Conservation (phyloP, 2,888 invertebrate genomes). For the Entomobrya proxima region DNA sequence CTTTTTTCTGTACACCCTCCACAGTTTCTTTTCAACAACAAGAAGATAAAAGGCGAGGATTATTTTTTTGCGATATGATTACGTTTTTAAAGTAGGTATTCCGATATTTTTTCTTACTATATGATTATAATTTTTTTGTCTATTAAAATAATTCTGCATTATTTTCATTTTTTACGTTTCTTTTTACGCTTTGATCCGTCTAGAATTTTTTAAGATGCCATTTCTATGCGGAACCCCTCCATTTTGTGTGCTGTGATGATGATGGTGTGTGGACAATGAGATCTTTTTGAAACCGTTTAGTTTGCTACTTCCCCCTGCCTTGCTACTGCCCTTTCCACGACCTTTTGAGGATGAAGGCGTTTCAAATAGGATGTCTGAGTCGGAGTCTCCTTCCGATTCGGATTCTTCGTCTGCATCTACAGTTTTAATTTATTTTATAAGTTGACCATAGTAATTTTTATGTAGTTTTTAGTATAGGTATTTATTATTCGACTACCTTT, state of each 20-base stretch:
- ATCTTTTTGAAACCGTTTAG: slow-evolving; percentile 75
- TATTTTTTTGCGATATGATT: slow-evolving; percentile 37
- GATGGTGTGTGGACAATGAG: neutral
- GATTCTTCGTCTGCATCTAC: slow-evolving; percentile 77
- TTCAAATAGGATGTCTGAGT: slow-evolving; percentile 91
- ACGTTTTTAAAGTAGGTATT: neutral
- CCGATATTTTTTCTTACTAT: neutral
- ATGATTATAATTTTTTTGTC: neutral
- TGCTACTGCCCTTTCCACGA: neutral
- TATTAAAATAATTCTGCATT: neutral
- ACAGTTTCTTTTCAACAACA: neutral
- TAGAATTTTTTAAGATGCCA: slow-evolving; percentile 71
- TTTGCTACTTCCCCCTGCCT: slow-evolving; percentile 36
- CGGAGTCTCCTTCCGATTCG: slow-evolving; percentile 82
- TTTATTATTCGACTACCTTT: slow-evolving; percentile 79
- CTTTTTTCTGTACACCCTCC: neutral
- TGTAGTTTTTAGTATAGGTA: neutral
- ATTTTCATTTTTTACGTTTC: neutral
- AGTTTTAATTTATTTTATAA: neutral
- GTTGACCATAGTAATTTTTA: slow-evolving; percentile 4
- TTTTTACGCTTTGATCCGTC: slow-evolving; percentile 71
- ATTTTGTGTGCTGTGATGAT: neutral
- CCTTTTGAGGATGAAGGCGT: slow-evolving; percentile 78
- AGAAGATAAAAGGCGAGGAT: neutral
- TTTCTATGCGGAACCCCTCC: slow-evolving; percentile 61